Base-by-base conservation (phyloP, 2,888 invertebrate species). In the Temnothorax ravouxi region DNA sequence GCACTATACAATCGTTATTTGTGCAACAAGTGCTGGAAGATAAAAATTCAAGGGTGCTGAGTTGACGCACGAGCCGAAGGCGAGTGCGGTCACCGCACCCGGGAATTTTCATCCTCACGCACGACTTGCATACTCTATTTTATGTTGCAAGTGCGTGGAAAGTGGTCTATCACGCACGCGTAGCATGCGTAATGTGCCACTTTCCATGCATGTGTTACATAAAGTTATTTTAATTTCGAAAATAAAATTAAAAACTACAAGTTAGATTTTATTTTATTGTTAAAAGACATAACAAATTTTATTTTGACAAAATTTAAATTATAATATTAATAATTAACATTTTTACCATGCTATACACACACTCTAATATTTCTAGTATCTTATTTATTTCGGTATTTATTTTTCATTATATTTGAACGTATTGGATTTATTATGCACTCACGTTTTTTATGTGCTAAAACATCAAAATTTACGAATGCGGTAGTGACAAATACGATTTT, bases 381-480 rank as follows among this genome's bases (percentile, higher is more conserved):
- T 72, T 72, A 38, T 69, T n/a, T n/a, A 52, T 34, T 50, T n/a
- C 9, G 1, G 25, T 8, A 59, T 61, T 44, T 4, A 74, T 44
- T 34, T 62, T 29, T 75, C 0, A 38, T 52, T 50, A 66, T 41
- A 56, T 50, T 79, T 61, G 0, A 59, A 59, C 34, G 13, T 50
- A 18, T 71, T 71, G 25, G 6, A 44, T 47, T 44, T 76, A 66
- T 34, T 5, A 52, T 41, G 9, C 6, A 71, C 21, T 34, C 9
- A 0, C 52, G 21, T 21, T 59, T 61, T 47, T 72, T 21, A 21
- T 38, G 3, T 11, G 2, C 6, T 11, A 18, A 1, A 13, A 56
- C 13, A 52, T 41, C 15, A 44, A 77, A 77, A 6, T n/a, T 72
- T 21, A 34, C 15, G 4, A 67, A 67, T 41, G 8, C n/a, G n/a